Evolutionary conservation across 2,113 vertebrate genomes (phyloP).

Genomic region (Sinosuthora webbiana): DNA sequence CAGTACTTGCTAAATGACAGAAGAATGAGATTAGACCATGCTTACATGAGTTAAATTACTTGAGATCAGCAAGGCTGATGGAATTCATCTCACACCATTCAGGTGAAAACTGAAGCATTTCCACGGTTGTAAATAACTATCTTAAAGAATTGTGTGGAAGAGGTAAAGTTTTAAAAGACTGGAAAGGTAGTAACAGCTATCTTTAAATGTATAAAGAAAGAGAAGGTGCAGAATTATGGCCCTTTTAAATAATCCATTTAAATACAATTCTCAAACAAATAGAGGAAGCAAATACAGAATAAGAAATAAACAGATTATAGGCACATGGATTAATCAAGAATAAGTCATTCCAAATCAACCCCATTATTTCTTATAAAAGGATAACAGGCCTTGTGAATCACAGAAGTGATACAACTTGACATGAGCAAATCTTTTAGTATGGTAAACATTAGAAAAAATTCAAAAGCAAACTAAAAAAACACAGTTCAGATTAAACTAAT

Average conservation of each 20-base stretch:
- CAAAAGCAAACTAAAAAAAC: not conserved
- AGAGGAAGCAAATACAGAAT: not conserved
- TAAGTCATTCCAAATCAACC: not conserved
- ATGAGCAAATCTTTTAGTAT: not conserved
- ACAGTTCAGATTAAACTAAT: not conserved
- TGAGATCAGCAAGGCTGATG: not conserved
- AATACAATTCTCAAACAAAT: not conserved
- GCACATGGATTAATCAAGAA: not conserved
- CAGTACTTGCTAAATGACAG: not conserved
- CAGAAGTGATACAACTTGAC: not conserved
- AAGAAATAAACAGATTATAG: not conserved
- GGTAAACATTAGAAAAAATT: not conserved
- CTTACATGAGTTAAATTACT: not conserved
- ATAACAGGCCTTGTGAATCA: not conserved
- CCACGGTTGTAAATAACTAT: not conserved
- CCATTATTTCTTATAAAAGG: not conserved
- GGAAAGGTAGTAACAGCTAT: not conserved
- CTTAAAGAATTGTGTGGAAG: not conserved
- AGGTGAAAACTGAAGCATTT: not conserved
- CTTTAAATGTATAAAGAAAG: not conserved
- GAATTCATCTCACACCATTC: not conserved
- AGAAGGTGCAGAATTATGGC: not conserved
- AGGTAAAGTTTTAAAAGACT: not conserved
- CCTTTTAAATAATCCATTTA: not conserved
- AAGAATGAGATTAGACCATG: not conserved